These are phyloP conservation scores for Riparia riparia DNA, from an alignment of 2,113 vertebrate genomes.

Conservation along the genomic window DNA sequence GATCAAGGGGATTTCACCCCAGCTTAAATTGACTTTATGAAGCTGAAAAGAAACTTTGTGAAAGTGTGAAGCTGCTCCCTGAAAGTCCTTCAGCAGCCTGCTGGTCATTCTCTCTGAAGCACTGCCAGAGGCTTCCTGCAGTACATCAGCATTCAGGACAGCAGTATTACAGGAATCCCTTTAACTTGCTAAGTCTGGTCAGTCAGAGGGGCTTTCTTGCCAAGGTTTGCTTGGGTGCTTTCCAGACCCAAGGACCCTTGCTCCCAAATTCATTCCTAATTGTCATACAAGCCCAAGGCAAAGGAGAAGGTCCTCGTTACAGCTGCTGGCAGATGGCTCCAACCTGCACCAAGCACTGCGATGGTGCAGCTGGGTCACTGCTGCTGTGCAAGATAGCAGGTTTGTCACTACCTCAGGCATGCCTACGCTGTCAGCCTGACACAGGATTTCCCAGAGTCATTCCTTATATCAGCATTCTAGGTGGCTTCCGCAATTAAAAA, in stretches of 20 bases:
- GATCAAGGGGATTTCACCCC: rapidly evolving
- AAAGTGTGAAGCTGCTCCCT: background rate
- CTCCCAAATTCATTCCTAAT: background rate
- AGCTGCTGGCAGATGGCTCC: background rate
- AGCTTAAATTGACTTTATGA: rapidly evolving
- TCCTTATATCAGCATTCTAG: background rate
- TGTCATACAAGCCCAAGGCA: background rate
- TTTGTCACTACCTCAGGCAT: background rate
- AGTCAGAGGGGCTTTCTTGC: background rate
- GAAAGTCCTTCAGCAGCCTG: background rate
- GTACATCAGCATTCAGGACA: background rate
- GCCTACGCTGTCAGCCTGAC: background rate
- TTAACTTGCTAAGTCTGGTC: rapidly evolving
- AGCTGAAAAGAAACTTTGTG: background rate
- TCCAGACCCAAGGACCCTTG: background rate
- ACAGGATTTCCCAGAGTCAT: background rate
- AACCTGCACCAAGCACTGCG: background rate
- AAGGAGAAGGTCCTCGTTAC: rapidly evolving
- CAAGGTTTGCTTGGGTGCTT: background rate
- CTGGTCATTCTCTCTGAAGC: background rate
- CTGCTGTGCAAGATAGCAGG: background rate
- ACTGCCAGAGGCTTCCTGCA: background rate
- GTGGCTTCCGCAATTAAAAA: background rate
- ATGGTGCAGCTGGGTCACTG: background rate
- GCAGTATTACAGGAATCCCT: background rate